Evolutionary conservation across 2,888 invertebrate genomes (phyloP).

Genomic region (Notodonta ziczac): DNA sequence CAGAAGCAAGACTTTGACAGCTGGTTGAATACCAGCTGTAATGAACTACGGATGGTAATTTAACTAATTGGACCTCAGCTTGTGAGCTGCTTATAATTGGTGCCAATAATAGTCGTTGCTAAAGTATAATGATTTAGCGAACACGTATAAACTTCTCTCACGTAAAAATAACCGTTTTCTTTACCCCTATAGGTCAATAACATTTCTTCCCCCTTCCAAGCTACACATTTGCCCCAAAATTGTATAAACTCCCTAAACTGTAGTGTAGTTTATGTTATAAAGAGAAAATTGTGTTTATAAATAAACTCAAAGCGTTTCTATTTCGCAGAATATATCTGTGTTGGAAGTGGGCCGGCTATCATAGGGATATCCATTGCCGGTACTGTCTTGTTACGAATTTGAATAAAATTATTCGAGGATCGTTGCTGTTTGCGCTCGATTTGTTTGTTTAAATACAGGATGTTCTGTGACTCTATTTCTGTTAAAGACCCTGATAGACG

Average conservation of each 20-base stretch:
- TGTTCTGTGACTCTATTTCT: not conserved
- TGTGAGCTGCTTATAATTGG: no score
- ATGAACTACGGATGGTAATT: no score
- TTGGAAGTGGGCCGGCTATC: not conserved
- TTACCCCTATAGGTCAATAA: no score
- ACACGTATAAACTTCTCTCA: no score
- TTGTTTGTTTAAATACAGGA: not conserved
- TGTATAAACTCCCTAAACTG: not conserved
- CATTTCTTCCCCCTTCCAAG: conserved; percentile 3
- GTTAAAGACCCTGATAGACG: not conserved
- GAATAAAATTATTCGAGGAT: not conserved
- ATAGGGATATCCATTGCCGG: not conserved
- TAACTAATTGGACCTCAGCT: no score
- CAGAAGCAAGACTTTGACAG: no score
- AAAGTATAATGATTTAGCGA: no score
- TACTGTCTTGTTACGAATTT: not conserved
- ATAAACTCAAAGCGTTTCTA: not conserved
- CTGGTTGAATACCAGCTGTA: no score
- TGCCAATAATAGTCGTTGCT: no score
- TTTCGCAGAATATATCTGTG: not conserved
- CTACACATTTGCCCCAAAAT: not conserved
- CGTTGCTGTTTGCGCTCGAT: not conserved
- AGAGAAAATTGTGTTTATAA: not conserved
- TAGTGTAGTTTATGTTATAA: not conserved
- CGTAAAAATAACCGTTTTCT: no score